Base-by-base conservation (phyloP, 2,888 invertebrate genomes). In the Stenolophus ochropezus region DNA sequence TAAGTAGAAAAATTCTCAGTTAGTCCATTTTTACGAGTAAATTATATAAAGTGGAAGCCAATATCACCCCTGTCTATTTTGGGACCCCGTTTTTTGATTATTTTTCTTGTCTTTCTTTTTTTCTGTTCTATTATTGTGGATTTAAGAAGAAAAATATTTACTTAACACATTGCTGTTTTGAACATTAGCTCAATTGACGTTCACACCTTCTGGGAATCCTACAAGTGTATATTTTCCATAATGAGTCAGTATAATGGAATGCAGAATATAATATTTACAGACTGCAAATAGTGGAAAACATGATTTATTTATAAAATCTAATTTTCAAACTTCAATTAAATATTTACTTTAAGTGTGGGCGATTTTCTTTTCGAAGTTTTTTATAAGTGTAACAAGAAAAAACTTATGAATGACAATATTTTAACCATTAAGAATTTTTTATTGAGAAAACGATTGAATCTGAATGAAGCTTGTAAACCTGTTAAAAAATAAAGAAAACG, bases 311-410 rank as follows among this genome's bases (percentile, higher is more conserved):
- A 20, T 6, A 53, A 18, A 23, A 21, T 18, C 25, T 61, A 3
- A 42, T 42, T 42, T 42, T 42, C 33, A 42, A n/a, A 25, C 61
- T 14, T 61, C 61, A 5, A 27, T 25, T 61, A 14, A 61, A 25
- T 61, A 61, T 61, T 61, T 61, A 61, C 25, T 61, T 61, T 61
- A 61, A 61, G 23, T 14, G 61, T 58, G n/a, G 61, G 61, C 61
- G 61, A 25, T 2, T 61, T 61, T 14, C 23, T 23, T 61, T 61
- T 61, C 61, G 5, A 14, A 25, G n/a, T 61, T 61, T 61, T 61
- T 61, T 58, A n/a, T n/a, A 58, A 58, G n/a, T 58, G 21, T 21
- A 20, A 56, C 56, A 21, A 4, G 21, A 21, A 56, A 56, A 56
- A 61, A 20, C 14, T 61, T 23, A 61, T 61, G 61, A 61, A 61